These are phyloP conservation scores for Rhynchomys soricoides DNA, from an alignment of 2,113 vertebrate genomes.

Conservation along the genomic window DNA sequence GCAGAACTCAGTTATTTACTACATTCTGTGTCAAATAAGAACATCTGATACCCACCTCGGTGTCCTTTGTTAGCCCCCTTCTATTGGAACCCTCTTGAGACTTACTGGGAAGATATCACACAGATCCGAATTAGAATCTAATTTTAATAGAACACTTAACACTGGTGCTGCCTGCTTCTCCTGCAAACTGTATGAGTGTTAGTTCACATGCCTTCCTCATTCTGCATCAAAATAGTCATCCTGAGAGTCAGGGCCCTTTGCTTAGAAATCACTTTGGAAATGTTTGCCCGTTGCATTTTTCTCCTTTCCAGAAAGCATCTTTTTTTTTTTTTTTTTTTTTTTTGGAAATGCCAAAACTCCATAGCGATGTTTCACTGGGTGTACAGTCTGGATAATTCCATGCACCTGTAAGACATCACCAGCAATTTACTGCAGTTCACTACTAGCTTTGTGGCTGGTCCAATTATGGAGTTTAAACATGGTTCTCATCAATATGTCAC, in stretches of 20 bases:
- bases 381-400: background rate
- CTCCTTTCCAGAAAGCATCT: background rate
- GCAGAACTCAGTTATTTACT: background rate
- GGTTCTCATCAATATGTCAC: background rate
- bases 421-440: background rate
- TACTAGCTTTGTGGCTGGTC: background rate
- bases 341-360: background rate
- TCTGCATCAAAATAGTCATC: background rate
- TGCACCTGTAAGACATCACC: background rate
- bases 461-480: conserved; percentile 22
- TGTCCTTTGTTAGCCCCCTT: background rate
- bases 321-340: background rate
- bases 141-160: conserved; percentile 15
- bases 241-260: background rate
- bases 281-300: background rate
- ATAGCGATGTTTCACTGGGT: background rate
- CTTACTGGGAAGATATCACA: background rate
- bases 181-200: background rate
- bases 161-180: background rate
- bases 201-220: background rate
- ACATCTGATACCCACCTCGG: background rate
- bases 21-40: background rate
- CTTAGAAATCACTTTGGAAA: conserved; percentile 28
- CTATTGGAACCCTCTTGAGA: background rate
- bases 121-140: conserved; percentile 6